Conservation (phyloP, 2,888 invertebrate species). For the Drosophila niveifrons region DNA sequence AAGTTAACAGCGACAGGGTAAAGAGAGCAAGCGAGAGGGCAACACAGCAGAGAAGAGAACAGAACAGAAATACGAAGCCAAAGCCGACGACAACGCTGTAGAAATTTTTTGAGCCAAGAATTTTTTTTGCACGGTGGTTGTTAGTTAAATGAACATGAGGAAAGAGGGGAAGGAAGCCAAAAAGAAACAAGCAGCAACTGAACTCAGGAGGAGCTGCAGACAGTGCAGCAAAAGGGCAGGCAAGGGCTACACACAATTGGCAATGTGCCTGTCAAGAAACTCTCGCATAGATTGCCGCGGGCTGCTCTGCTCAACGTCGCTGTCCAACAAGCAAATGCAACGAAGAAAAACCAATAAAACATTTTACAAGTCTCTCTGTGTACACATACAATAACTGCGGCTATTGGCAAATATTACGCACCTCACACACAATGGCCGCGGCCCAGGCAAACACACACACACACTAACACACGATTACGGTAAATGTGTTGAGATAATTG, state of each 20-base stretch:
- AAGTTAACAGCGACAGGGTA: constrained; percentile 13
- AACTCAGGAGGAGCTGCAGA: constrained; percentile 10
- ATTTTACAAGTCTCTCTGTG: constrained; percentile 27
- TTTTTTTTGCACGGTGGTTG: constrained; percentile 56
- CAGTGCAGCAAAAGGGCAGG: constrained; percentile 30
- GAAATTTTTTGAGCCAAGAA: constrained; percentile 45
- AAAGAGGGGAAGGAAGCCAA: constrained; percentile 41
- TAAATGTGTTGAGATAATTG: constrained; percentile 31
- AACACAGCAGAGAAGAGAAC: constrained; percentile 19
- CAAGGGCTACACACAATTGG: constrained; percentile 61
- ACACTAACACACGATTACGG: not conserved
- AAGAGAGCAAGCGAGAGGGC: constrained; percentile 44
- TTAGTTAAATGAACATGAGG: constrained; percentile 19
- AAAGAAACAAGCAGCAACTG: constrained; percentile 26
- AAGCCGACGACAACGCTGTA: constrained; percentile 16
- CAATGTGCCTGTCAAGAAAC: constrained; percentile 51
- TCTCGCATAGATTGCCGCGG: constrained; percentile 5
- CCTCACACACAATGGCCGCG: not conserved
- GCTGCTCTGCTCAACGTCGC: constrained; percentile 3
- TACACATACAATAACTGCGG: constrained; percentile 5
- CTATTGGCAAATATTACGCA: constrained; percentile 35
- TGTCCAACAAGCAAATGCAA: constrained; percentile 14
- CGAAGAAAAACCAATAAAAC: constrained; percentile 46
- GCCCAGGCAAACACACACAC: constrained; percentile 1
- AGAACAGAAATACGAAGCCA: constrained; percentile 23